Evolutionary conservation across 2,113 vertebrate species (phyloP), one percentile per base, ranked within the genome.

Genomic region (Phycodurus eques): DNA sequence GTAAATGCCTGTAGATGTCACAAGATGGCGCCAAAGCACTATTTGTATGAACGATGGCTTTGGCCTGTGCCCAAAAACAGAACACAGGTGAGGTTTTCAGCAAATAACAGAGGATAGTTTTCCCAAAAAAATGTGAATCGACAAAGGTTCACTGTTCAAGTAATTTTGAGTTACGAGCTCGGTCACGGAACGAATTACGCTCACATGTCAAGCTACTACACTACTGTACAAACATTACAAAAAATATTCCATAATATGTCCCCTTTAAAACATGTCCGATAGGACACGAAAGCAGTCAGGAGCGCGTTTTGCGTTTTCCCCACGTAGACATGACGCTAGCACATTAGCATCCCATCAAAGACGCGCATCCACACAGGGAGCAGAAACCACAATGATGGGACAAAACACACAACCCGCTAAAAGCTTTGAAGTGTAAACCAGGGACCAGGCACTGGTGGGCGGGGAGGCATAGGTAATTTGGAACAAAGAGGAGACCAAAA

Each of bases 391-490:
- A 70, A 71, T 73, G 68, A 27, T 56, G 71, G 73, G 78, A 13
- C 27, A 0, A 70, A 72, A 85, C 81, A 83, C 79, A 80, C 78
- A 80, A 82, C 82, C 73, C 83, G 49, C 63, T 44, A 56, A 81
- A 74, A 70, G 80, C 85, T 88, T 84, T 89, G 83, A 89, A 81
- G 84, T 85, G 80, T 71, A 68, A 74, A 70, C 74, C 70, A 47
- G 53, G 10, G 53, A 68, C 68, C 64, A 68, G 67, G 65, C n/a
- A 57, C 42, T 35, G 67, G 49, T 22, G 73, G 77, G 51, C 20
- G 57, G 49, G 22, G n/a, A 35, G 59, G 33, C 11, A 10, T 13
- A 33, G 15, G 56, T 27, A 14, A 75, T 77, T 64, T 77, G 73
- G 66, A 75, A 75, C 20, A 79, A 54, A 74, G 68, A 69, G 73